Evolutionary conservation across 2,888 invertebrate species (phyloP), one percentile per base, ranked within the genome.

Genomic region (Sphaerophoria taeniata): DNA sequence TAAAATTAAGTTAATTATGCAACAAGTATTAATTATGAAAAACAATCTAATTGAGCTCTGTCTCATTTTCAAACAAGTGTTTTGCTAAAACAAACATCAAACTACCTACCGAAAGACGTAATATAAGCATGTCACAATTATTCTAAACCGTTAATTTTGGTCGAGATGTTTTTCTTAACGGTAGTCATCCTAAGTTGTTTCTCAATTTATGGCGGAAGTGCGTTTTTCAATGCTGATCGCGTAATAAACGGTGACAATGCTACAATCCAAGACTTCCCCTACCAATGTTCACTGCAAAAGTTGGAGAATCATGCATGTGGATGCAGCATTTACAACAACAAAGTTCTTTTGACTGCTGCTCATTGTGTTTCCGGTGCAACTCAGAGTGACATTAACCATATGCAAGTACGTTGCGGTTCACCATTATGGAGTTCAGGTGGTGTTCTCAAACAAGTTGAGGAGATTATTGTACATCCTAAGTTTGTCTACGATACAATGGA

Each of bases 331-430:
- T 92, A 92, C 49, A 88, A 88, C 24, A 90, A 92, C 45, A 92
- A 93, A 53, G 70, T 86, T 24, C 90, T 93, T 1, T 58, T 94
- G 2, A 94, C 94, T 0, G 94, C 94, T 24, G 94, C 94, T 2
- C 94, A 94, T 88, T 94, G 94, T 87, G n/a, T 67, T 9, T n/a
- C n/a, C n/a, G 67, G 39, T n/a, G 51, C 67, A 39, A 67, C 67
- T 1, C 65, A 91, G 33, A 53, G 33, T 11, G 49, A 76, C 0
- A 79, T 72, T 4, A 69, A 47, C 6, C 6, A 55, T 1, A 70
- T 90, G 51, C 82, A 87, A 45, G 89, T 94, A 6, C 93, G 94
- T 0, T 94, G 92, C 5, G 94, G 94, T 0, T 93, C 94, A 0
- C 91, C 93, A 0, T 91, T 90, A 14, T 91, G 90, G 69, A 88